Evolutionary conservation across 2,888 invertebrate genomes (phyloP).

Genomic region (Tenthredo scrophulariae): DNA sequence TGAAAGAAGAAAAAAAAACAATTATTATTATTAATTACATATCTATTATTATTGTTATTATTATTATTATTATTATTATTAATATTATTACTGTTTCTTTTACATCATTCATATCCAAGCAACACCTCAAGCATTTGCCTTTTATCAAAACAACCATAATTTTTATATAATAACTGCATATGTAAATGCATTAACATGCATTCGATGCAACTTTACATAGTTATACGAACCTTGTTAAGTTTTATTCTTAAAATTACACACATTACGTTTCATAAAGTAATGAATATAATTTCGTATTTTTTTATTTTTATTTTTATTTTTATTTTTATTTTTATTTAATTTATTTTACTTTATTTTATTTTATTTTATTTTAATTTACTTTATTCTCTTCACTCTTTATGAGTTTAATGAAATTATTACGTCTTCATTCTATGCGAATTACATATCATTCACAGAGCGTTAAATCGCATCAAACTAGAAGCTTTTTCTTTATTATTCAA

Average conservation of each 20-base stretch:
- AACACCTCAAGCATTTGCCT: slow-evolving; percentile 70
- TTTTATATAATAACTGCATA: slow-evolving; percentile 41
- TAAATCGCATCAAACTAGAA: slow-evolving; percentile 61
- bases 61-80: slow-evolving; percentile 37
- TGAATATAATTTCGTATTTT: slow-evolving; percentile 35
- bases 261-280: slow-evolving; percentile 51
- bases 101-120: slow-evolving; percentile 52
- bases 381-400: not conserved
- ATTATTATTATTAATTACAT: slow-evolving; percentile 13
- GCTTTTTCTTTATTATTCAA: slow-evolving; percentile 41
- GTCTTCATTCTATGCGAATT: slow-evolving; percentile 54
- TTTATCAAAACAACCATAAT: slow-evolving; percentile 61
- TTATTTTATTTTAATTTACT: not conserved
- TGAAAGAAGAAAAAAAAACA: slow-evolving; percentile 24
- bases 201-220: slow-evolving; percentile 48
- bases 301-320: not conserved
- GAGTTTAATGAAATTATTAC: slow-evolving; percentile 37
- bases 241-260: slow-evolving; percentile 33
- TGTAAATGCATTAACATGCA: slow-evolving; percentile 48
- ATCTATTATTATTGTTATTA: slow-evolving; percentile 54
- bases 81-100: slow-evolving; percentile 51
- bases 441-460: slow-evolving; percentile 57
- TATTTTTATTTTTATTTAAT: not conserved
- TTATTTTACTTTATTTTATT: not conserved
- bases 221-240: slow-evolving; percentile 32